Evolutionary conservation across 2,888 invertebrate species (phyloP), one percentile per base, ranked within the genome.

Genomic region (Pristionchus mayeri): DNA sequence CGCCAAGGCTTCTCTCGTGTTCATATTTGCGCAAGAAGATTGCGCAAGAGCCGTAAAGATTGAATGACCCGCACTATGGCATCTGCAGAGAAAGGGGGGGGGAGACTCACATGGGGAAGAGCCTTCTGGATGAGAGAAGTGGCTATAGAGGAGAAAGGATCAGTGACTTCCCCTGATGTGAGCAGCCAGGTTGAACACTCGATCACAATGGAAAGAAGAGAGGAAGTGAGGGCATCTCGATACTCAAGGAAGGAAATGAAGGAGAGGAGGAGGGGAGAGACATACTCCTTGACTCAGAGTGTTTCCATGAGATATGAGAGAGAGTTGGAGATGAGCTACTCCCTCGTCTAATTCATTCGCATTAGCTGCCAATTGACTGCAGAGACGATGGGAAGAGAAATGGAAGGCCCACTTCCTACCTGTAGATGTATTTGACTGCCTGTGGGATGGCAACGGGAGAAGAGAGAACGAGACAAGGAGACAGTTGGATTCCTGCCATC

Each of bases 321-420:
- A 75, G 24, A 84, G n/a, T 37, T 57, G 54, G 16, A 84, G 24
- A 75, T 84, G 40, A 24, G 84, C 84, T 34, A 84, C 75, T 71
- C 84, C 84, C 40, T 84, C 84, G 30, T 84, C 84, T 40, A 84
- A 52, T 75, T 84, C 84, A 75, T 84, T 84, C 34, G 84, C 84
- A 84, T 84, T 84, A 7, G 84, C 84, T 54, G 84, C 84, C 16
- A 84, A 57, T 54, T 84, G 84, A 84, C 84, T 84, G 34, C 9
- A 82, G 63, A 7, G 24, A 37, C 9, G 4, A 27, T 24, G 30
- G 16, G 48, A 37, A 27, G 16, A 34, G 27, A 18, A 16, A 60
- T 16, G 1, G n/a, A 57, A 34, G 7, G n/a, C n/a, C n/a, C n/a
- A n/a, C n/a, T n/a, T n/a, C n/a, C 18, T 37, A 75, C 84, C 84